Percentiles rank a stretch among this genome's conserved stretches.
Evolutionary conservation across 1,140 invertebrate species (phyloP).

Genomic region (Lasioglossum albipes): DNA sequence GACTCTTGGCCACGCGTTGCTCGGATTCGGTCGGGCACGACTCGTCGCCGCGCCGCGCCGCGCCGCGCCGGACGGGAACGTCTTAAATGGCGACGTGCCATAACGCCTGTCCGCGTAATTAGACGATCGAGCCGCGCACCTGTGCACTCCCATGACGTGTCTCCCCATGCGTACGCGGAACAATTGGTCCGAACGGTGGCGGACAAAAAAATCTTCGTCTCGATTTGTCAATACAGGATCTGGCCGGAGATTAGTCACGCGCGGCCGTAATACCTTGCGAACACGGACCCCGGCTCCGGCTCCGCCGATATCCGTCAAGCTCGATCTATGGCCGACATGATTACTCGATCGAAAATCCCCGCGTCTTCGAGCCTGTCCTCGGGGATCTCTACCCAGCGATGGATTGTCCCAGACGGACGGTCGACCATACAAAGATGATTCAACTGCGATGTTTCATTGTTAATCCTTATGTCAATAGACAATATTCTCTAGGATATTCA

Average conservation of each 20-base stretch:
- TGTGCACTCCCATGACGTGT: slow-evolving; percentile 67
- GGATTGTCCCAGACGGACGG: not conserved
- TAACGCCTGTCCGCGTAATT: slow-evolving; percentile 64
- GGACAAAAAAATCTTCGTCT: slow-evolving; percentile 44
- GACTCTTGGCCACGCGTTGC: not conserved
- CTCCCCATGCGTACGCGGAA: slow-evolving; percentile 20
- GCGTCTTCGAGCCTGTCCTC: slow-evolving; percentile 34
- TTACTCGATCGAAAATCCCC: slow-evolving; percentile 35
- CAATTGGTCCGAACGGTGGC: slow-evolving; percentile 17
- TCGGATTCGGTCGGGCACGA: not conserved
- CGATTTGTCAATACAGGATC: slow-evolving; percentile 73
- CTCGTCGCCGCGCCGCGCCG: not conserved
- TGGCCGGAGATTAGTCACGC: slow-evolving; percentile 69
- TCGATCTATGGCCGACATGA: slow-evolving; percentile 13
- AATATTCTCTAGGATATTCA: too few relatives aligned
- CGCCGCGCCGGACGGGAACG: slow-evolving; percentile 1
- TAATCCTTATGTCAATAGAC: too few relatives aligned
- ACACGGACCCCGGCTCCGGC: slow-evolving; percentile 28
- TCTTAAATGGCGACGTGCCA: slow-evolving; percentile 63
- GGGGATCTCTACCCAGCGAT: slow-evolving; percentile 20
- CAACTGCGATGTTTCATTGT: too few relatives aligned
- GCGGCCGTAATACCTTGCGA: slow-evolving; percentile 60
- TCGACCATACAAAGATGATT: not conserved
- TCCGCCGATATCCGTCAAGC: slow-evolving; percentile 36
- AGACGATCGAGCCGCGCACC: slow-evolving; percentile 65